Conservation (phyloP, 2,113 vertebrate species). For the Rynchops niger region DNA sequence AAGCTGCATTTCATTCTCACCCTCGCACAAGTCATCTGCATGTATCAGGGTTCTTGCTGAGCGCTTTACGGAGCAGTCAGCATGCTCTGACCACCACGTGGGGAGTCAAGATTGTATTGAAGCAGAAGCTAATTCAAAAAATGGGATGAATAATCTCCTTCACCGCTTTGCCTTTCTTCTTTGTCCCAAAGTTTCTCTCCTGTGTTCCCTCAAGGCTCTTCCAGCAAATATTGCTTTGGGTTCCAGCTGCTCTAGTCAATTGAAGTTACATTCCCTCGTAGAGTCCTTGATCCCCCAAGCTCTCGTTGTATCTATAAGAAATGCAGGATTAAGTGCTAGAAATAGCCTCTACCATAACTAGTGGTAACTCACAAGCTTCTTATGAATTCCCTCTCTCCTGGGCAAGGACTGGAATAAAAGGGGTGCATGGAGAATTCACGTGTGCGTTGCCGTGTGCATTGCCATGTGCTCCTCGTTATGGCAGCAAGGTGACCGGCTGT, state of each 20-base stretch:
- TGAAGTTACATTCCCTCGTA: not conserved
- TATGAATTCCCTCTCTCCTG: not conserved
- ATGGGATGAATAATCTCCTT: not conserved
- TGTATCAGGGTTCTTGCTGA: not conserved
- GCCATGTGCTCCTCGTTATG: not conserved
- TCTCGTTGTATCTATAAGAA: not conserved
- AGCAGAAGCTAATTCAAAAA: not conserved
- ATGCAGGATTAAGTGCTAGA: not conserved
- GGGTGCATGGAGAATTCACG: not conserved
- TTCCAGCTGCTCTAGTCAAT: not conserved
- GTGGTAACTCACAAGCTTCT: not conserved
- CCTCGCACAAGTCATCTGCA: not conserved
- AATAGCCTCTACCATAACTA: not conserved
- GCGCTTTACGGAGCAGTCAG: not conserved
- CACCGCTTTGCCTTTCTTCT: not conserved
- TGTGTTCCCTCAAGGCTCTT: not conserved
- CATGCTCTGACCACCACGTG: not conserved
- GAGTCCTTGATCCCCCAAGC: not conserved
- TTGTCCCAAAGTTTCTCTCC: not conserved
- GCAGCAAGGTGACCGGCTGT: not conserved
- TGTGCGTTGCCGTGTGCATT: not conserved
- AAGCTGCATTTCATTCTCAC: slow-evolving; percentile 45
- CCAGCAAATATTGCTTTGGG: not conserved
- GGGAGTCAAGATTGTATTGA: not conserved
- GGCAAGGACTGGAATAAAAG: not conserved